Base-by-base conservation (phyloP, 1,140 invertebrate genomes). In the Neuroterus valhalla region DNA sequence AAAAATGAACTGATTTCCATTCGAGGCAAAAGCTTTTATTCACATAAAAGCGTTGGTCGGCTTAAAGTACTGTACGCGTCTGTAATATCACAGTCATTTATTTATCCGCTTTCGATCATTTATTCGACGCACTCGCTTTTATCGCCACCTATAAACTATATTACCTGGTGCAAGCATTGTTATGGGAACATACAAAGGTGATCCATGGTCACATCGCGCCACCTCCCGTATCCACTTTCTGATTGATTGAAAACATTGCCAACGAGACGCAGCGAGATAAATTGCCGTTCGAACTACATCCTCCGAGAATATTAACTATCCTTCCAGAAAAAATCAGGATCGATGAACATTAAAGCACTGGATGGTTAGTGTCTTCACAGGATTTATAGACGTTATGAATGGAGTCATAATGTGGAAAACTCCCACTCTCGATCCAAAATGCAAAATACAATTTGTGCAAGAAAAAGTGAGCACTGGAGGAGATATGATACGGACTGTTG, bases 261-360 rank as follows among this genome's bases (percentile, higher is more conserved):
- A 50, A 50, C 48, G 48, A 50, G 19, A 50, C 48, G 12, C 8
- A 50, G 48, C 48, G 17, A 50, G 48, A 50, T 50, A 50, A 50
- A 50, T 50, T 50, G 19, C 17, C 48, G 48, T 21, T 50, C 48
- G 19, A 50, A 50, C 3, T 50, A 50, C 48, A 50, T 50, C 21
- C 17, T 19, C 48, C 48, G 5, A 19, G 48, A 12, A 50, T 21
- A 50, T 50, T 50, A 50, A 50, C 19, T 50, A 50, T 50, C 19
- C 19, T 50, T 21, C 4, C 19, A 11, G 19, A 50, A 21, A 50
- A 50, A 50, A 12, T 21, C 17, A 8, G 31, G 8, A 17, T 50
- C 48, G 48, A 50, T 50, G 10, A 50, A 50, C 48, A 50, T 50
- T 50, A 50, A 50, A 50, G 21, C 21, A 50, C 17, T 50, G 48